Evolutionary conservation across 2,888 invertebrate genomes (phyloP).

Genomic region (Eupithecia abbreviata): DNA sequence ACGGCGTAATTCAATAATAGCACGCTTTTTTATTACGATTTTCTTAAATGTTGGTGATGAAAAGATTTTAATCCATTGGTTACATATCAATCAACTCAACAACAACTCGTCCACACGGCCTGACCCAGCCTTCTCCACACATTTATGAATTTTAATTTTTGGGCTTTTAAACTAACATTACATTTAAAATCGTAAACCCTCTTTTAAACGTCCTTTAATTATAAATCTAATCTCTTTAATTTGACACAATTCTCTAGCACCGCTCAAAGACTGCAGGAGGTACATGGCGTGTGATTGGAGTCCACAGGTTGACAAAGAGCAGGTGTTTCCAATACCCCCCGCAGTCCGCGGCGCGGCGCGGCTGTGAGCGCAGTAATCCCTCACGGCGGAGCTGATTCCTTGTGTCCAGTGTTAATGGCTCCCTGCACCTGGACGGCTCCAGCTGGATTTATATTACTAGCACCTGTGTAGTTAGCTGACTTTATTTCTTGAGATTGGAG

Average conservation of each 20-base stretch:
- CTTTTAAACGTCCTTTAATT: background rate
- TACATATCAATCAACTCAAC: no score
- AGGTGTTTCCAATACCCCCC: background rate
- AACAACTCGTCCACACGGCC: no score
- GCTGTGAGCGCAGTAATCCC: background rate
- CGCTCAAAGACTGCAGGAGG: background rate
- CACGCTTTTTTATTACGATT: no score
- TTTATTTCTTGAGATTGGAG: background rate
- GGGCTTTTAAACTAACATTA: no score
- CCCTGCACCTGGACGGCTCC: background rate
- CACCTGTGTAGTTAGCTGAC: background rate
- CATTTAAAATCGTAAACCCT: background rate
- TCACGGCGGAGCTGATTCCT: slow-evolving; percentile 2
- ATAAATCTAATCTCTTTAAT: background rate
- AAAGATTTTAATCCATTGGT: no score
- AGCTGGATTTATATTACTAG: background rate
- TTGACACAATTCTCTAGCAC: background rate
- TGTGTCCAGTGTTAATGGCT: slow-evolving; percentile 22
- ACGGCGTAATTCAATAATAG: no score
- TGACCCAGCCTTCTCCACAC: no score
- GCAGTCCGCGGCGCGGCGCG: background rate
- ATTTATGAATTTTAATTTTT: no score
- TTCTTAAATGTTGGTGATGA: no score
- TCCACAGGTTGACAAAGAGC: background rate
- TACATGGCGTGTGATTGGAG: background rate